Evolutionary conservation across 1,140 invertebrate genomes (phyloP).

Genomic region (Ruditapes philippinarum): DNA sequence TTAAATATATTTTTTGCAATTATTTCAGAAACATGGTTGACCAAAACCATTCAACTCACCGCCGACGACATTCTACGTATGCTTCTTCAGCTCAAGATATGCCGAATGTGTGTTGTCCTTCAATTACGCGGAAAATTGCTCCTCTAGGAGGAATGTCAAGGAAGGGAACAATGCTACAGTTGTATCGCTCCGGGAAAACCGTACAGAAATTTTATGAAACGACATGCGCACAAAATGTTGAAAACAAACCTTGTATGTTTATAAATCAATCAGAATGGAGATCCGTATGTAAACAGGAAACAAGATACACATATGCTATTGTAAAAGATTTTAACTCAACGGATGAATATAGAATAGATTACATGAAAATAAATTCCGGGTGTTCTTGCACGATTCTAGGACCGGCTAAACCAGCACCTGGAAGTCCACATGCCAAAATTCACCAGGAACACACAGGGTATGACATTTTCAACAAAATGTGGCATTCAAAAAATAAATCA

Average conservation of each 20-base stretch:
- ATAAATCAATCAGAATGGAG: constrained; percentile 90
- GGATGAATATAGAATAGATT: constrained; percentile 91
- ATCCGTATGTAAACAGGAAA: constrained; percentile 93
- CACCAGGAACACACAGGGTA: not conserved
- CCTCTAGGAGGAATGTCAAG: constrained; percentile 92
- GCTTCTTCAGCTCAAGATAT: not conserved
- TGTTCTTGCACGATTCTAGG: constrained; percentile 90
- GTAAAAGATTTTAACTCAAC: constrained; percentile 88
- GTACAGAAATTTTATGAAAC: constrained; percentile 92
- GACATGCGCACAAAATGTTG: constrained; percentile 91
- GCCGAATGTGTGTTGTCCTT: constrained; percentile 92
- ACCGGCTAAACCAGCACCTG: not conserved
- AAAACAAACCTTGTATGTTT: constrained; percentile 92
- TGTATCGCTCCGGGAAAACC: constrained; percentile 90
- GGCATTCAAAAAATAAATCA: not conserved
- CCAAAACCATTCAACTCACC: not conserved
- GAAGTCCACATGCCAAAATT: not conserved
- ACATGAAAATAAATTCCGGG: constrained; percentile 93
- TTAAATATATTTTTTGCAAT: no score
- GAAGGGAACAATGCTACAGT: constrained; percentile 91
- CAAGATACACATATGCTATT: constrained; percentile 94
- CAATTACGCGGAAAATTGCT: constrained; percentile 92
- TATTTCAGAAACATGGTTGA: not conserved
- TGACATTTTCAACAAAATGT: not conserved
- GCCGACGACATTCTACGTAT: no score